Evolutionary conservation across 2,888 invertebrate genomes (phyloP), one percentile per base, ranked within the genome.

Genomic region (Cotesia congregata): DNA sequence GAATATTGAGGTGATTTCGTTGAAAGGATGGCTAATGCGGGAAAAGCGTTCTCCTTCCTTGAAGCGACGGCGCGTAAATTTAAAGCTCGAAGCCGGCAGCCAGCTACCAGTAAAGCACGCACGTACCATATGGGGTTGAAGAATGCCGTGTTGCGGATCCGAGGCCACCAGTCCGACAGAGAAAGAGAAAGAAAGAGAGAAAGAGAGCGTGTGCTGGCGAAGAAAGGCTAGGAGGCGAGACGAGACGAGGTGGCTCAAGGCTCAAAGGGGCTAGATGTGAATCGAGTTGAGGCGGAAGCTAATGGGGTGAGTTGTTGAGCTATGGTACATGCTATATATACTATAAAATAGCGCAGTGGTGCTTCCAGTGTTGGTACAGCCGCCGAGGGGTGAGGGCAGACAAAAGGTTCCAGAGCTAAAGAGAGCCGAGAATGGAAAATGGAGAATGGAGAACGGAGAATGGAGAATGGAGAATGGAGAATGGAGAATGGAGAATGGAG

Each of bases 71-170:
- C 68, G 76, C 68, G 76, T 72, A 73, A 72, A 77, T 77, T 77
- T 61, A 38, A 67, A 41, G 65, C 67, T 67, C 67, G 40, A 67
- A 65, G 68, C 38, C 61, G 39, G 50, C 12, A 65, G 68, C 38
- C 67, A 20, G 50, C 50, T 50, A 15, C 64, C 59, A 60, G 68
- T 67, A 41, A 67, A 77, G 68, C 72, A 77, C 71, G 76, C 76
- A 72, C 40, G 41, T 70, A 40, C 60, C 70, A 72, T 65, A 72
- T 64, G 59, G 68, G 74, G 77, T 76, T 84, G 83, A 84, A 83
- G 82, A 85, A 84, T 84, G 79, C 82, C 79, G 81, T 82, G 81
- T 83, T 83, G 82, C 78, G 78, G 76, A 78, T 75, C 59, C 64
- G 68, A 68, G 70, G 68, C 69, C 59, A 50, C 9, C 12, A 59